phyloP scores from a whole-genome alignment of 2,888 invertebrate species.

The Amphipyra tragopoginis region DNA sequence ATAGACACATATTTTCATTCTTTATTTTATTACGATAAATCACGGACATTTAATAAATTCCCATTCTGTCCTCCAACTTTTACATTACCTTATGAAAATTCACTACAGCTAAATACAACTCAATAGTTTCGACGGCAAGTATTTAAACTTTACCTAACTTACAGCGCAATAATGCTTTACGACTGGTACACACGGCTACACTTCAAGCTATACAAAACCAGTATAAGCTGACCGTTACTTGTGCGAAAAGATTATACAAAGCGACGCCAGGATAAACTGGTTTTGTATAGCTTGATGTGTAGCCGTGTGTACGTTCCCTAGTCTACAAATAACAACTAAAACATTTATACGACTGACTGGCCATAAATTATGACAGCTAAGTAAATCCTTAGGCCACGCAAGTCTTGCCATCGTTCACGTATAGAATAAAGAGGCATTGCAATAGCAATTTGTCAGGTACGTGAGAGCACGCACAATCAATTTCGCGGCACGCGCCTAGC shows the following conservation, averaged over 20 bases:
- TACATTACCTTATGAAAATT: background rate
- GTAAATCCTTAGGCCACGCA: slow-evolving; percentile 57
- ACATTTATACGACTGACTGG: slow-evolving; percentile 33
- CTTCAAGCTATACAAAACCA: too few relatives aligned
- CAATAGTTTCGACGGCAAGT: slow-evolving; percentile 4
- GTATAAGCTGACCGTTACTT: too few relatives aligned
- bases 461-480: slow-evolving; percentile 79
- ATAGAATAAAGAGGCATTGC: slow-evolving; percentile 67
- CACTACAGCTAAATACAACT: background rate
- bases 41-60: too few relatives aligned
- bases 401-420: slow-evolving; percentile 63
- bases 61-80: background rate
- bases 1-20: too few relatives aligned
- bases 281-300: too few relatives aligned
- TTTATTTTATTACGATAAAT: too few relatives aligned
- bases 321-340: slow-evolving; percentile 40
- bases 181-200: too few relatives aligned
- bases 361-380: slow-evolving; percentile 54
- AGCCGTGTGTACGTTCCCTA: slow-evolving; percentile 39
- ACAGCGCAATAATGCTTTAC: slow-evolving; percentile 26
- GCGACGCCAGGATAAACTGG: too few relatives aligned
- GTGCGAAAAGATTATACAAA: too few relatives aligned
- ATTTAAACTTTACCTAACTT: slow-evolving; percentile 4
- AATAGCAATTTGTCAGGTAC: slow-evolving; percentile 78
- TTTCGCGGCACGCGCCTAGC: slow-evolving; percentile 77